Base-by-base conservation (phyloP, 2,797 vertebrate species). In the Craterocephalus amniculus region DNA sequence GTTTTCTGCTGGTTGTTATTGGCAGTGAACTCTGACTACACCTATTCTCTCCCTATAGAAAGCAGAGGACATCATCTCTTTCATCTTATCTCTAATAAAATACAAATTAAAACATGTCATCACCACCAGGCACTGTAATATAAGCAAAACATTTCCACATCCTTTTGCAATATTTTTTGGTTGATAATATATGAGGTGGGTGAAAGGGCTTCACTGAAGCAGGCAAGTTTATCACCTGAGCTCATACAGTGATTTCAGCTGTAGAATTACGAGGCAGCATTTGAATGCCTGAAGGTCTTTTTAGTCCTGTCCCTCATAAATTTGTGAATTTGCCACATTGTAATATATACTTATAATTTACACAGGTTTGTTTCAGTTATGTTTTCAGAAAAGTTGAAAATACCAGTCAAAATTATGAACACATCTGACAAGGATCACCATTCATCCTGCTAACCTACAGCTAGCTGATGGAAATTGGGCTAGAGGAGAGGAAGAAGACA, bases 11-110 rank as follows among this genome's bases (percentile, higher is more conserved):
- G 29, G 10, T 24, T 26, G 11, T 22, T 20, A 45, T 16, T 45
- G 54, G 73, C 58, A 64, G 14, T 49, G 22, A 49, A n/a, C 35
- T 73, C 36, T 27, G 49, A 57, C 38, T 51, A 34, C 38, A 60
- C 58, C 48, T 27, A 40, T 26, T 60, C 20, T 63, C 32, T 49
- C 49, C 58, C 29, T 2, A 18, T 10, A 56, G 29, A 64, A 58
- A 34, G 32, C 58, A 27, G 18, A 64, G 16, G 11, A 32, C 18
- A 71, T 29, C 63, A 35, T 27, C 51, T 52, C 27, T 34, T 6
- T 43, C 16, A 14, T 40, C 70, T 6, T 29, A 8, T 20, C 7
- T 48, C 20, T 48, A 22, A 10, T 48, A 48, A 10, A n/a, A 22
- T 26, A 31, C 48, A 55, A 40, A 66, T 36, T 6, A 49, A 57